phyloP scores from a whole-genome alignment of 2,797 vertebrate genomes.

The Gallinago solitaria region DNA sequence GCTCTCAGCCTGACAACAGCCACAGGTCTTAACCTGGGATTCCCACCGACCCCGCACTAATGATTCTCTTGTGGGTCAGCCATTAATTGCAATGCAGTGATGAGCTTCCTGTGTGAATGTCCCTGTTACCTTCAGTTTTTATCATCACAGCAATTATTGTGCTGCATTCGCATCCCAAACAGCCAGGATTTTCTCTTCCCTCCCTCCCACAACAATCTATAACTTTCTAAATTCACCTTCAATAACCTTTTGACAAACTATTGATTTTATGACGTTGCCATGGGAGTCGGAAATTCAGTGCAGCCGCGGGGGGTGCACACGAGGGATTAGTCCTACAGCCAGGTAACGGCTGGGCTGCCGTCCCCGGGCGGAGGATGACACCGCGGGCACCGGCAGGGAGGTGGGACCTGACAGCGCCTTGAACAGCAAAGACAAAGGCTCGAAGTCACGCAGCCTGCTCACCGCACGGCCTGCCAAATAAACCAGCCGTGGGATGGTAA shows the following conservation, averaged over 20 bases:
- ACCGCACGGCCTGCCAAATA: not conserved
- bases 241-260: not conserved
- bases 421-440: not conserved
- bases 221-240: not conserved
- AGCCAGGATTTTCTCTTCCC: not conserved
- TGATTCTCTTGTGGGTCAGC: not conserved
- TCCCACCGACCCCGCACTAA: not conserved
- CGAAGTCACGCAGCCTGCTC: not conserved
- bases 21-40: not conserved
- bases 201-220: not conserved
- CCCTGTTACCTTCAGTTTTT: not conserved
- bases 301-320: not conserved
- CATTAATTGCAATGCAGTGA: not conserved
- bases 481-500: not conserved
- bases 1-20: not conserved
- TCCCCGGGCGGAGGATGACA: not conserved
- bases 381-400: rapidly evolving
- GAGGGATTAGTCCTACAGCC: not conserved
- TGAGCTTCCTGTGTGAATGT: not conserved
- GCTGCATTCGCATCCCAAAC: not conserved
- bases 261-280: not conserved
- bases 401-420: not conserved
- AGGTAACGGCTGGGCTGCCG: not conserved
- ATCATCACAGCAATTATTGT: not conserved
- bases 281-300: not conserved